Conservation (phyloP, 2,797 vertebrate species). For the Cirrhinus molitorella region DNA sequence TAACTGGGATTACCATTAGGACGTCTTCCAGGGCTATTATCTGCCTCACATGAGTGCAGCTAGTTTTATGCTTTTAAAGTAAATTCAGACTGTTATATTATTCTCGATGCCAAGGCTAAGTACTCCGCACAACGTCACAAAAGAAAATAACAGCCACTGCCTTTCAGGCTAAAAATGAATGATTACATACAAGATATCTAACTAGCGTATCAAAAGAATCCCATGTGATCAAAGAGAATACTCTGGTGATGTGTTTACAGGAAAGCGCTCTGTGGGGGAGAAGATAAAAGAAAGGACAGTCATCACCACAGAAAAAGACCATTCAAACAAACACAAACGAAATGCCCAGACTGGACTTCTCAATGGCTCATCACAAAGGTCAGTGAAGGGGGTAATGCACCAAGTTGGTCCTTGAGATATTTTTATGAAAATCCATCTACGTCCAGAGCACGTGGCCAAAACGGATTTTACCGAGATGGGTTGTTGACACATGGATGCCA, state of each 20-base stretch:
- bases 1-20: conserved; percentile 51
- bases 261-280: neutral
- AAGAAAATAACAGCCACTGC: neutral
- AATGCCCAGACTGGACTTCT: neutral
- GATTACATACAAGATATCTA: neutral
- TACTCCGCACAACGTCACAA: neutral
- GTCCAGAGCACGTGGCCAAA: neutral
- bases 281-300: conserved; percentile 6
- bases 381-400: neutral
- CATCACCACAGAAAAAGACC: conserved; percentile 1
- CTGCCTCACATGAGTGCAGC: conserved; percentile 43
- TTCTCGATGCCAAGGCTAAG: neutral
- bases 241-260: conserved; percentile 15
- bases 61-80: conserved; percentile 44
- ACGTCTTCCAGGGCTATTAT: conserved; percentile 40
- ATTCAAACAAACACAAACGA: conserved; percentile 30
- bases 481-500: neutral
- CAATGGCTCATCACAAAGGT: conserved; percentile 26
- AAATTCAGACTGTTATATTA: conserved; percentile 11
- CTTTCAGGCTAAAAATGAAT: conserved; percentile 22
- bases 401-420: neutral
- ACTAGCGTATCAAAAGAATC: neutral
- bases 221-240: conserved; percentile 37
- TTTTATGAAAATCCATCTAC: neutral
- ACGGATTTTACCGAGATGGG: neutral